Conservation (phyloP, 2,888 invertebrate species). For the Ellobium chinense region DNA sequence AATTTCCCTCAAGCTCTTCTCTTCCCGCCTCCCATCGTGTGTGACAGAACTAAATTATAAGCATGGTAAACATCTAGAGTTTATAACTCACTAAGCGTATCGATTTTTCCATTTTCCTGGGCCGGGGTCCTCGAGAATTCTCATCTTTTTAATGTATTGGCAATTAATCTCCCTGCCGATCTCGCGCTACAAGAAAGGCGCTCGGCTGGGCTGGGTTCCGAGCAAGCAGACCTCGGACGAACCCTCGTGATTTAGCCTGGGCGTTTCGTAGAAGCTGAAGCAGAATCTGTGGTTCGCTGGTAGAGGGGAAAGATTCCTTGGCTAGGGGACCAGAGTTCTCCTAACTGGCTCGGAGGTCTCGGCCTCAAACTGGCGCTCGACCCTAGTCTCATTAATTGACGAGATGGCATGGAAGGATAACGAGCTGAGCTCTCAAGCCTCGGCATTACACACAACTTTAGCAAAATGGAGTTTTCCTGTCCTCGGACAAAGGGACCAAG, state of each 20-base stretch:
- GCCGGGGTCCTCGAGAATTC: constrained; percentile 14
- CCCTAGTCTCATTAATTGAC: constrained; percentile 36
- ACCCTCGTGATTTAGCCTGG: not conserved
- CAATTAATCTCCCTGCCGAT: constrained; percentile 30
- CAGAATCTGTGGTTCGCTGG: not conserved
- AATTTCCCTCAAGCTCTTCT: constrained; percentile 8
- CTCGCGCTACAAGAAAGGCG: constrained; percentile 11
- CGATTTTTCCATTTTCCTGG: constrained; percentile 40
- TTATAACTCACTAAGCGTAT: constrained; percentile 34
- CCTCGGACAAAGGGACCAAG: not conserved
- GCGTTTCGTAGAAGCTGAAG: not conserved
- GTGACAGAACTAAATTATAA: constrained; percentile 15
- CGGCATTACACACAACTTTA: constrained; percentile 28
- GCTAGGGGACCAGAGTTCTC: constrained; percentile 4
- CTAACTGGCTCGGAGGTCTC: constrained; percentile 2
- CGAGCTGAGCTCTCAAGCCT: constrained; percentile 2
- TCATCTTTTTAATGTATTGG: constrained; percentile 36
- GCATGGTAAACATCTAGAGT: constrained; percentile 6
- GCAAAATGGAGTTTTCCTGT: constrained; percentile 24
- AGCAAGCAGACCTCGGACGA: not conserved
- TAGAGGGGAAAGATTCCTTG: not conserved
- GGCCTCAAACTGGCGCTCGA: constrained; percentile 19
- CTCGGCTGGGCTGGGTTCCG: not conserved
- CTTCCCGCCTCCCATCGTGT: not conserved
- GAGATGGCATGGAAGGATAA: constrained; percentile 19